Conservation (phyloP, 2,113 vertebrate genomes). For the Boulengeromyrus knoepffleri region DNA sequence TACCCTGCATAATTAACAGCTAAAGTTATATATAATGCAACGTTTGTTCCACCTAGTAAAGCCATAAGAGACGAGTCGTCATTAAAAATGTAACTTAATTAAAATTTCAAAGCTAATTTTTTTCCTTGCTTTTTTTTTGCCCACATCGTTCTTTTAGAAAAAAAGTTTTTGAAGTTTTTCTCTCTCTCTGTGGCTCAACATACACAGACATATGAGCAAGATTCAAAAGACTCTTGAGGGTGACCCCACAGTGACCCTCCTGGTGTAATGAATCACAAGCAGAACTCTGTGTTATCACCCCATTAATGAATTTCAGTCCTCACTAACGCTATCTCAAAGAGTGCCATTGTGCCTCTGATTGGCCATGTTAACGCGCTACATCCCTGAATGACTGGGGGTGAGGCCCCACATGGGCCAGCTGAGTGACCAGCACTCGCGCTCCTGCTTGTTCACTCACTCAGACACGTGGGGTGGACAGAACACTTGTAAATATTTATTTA, state of each 20-base stretch:
- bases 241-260: not conserved
- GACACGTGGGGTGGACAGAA: not conserved
- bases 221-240: not conserved
- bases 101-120: not conserved
- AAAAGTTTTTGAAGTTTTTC: not conserved
- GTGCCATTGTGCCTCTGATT: not conserved
- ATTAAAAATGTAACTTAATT: conserved; percentile 1
- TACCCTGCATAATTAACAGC: not conserved
- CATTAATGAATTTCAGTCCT: conserved; percentile 3
- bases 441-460: not conserved
- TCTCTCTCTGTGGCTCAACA: not conserved
- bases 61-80: not conserved
- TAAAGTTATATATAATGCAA: not conserved
- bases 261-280: conserved; percentile 2
- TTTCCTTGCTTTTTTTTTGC: not conserved
- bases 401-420: not conserved
- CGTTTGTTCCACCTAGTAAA: not conserved
- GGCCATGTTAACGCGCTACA: not conserved
- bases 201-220: not conserved
- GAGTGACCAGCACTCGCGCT: not conserved
- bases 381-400: not conserved
- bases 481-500: not conserved
- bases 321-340: conserved; percentile 2
- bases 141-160: not conserved
- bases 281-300: not conserved